Base-by-base conservation (phyloP, 2,797 vertebrate species). In the Myripristis murdjan region DNA sequence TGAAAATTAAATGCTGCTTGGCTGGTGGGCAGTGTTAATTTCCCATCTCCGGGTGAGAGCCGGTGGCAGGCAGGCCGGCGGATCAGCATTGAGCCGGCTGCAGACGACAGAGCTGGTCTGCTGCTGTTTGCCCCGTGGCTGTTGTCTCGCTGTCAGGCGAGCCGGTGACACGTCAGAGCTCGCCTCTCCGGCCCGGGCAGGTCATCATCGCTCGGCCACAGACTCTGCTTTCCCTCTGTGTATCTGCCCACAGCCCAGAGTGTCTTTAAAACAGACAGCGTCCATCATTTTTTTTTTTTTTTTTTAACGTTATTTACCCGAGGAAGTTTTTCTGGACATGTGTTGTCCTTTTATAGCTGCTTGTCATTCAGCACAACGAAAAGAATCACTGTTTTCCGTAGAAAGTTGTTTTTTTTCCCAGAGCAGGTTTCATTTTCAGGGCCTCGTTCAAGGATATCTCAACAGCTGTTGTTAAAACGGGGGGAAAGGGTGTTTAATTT, bases 91-190 rank as follows among this genome's bases (percentile, higher is more conserved):
- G 85, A 81, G 78, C 65, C 24, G 76, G 73, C 68, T 77, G 64
- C 20, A 24, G 82, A 81, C 77, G 68, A 48, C 79, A 62, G 70
- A 69, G 74, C 69, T n/a, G 26, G 61, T 57, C 55, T 77, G 88
- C 47, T 82, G 81, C 43, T 70, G 86, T 91, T 89, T 89, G 84
- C 83, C 87, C 85, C 12, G 76, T 64, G 89, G 86, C 85, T 87
- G 85, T 83, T 90, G 85, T 91, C 78, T 79, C 23, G 76, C 86
- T 89, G 87, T 88, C 79, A 73, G 90, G 75, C 90, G 75, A 82
- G 79, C 81, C 75, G 76, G 9, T 60, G 85, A 85, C 82, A 76
- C 48, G 79, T 77, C 79, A 66, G 79, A 44, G 68, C 73, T 88
- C 84, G 73, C 71, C 75, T 84, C 85, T 73, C 33, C 24, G 73